Evolutionary conservation across 2,888 invertebrate species (phyloP).

Genomic region (Acrobeloides nanus): DNA sequence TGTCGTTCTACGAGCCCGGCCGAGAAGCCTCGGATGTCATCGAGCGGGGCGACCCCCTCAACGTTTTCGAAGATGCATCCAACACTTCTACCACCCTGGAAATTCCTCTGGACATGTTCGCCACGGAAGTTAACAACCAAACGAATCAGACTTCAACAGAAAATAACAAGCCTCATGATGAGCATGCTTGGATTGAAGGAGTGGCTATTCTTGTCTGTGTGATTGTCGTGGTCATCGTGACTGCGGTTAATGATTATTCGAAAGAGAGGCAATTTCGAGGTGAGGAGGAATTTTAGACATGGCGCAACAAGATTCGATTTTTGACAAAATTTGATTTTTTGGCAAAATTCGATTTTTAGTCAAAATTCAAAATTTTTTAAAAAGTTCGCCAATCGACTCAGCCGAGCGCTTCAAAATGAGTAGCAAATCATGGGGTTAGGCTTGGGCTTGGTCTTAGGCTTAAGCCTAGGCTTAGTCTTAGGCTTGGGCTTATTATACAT

Average conservation of each 20-base stretch:
- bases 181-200: conserved; percentile 60
- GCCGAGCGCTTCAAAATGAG: no score
- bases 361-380: no score
- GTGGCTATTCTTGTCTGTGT: conserved; percentile 59
- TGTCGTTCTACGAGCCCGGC: conserved; percentile 50
- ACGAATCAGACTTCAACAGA: no score
- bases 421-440: no score
- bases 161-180: conserved; percentile 31
- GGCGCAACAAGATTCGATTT: no score
- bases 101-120: conserved; percentile 8
- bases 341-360: no score
- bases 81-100: not conserved
- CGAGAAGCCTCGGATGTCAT: conserved; percentile 13
- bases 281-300: conserved; percentile 24
- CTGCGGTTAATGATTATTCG: conserved; percentile 60
- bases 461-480: no score
- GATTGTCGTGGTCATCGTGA: conserved; percentile 59
- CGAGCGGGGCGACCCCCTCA: not conserved
- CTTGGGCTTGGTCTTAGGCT: no score
- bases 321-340: no score
- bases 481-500: no score
- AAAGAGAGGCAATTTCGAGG: conserved; percentile 60
- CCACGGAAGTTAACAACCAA: not conserved
- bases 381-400: no score
- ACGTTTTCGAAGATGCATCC: not conserved